Conservation (phyloP, 1,140 invertebrate genomes). For the Drosophila lini region DNA sequence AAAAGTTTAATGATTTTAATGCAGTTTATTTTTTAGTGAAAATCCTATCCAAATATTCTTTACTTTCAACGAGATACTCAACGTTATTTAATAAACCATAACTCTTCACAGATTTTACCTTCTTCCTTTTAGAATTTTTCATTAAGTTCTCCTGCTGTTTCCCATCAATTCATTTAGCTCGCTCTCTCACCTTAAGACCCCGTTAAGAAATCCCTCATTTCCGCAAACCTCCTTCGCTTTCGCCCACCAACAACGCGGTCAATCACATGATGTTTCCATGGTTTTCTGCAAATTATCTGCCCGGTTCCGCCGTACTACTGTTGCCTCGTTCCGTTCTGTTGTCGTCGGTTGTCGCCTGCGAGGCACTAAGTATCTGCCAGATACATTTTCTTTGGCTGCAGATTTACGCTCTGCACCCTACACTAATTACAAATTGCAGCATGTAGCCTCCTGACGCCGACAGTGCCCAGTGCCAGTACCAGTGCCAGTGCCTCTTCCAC, state of each 20-base stretch:
- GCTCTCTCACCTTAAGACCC: neutral
- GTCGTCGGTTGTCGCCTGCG: constrained; percentile 51
- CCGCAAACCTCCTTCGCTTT: constrained; percentile 1
- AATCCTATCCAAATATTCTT: neutral
- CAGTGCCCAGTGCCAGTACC: neutral
- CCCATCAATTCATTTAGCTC: constrained; percentile 1
- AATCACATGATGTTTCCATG: constrained; percentile 68
- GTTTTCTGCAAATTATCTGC: constrained; percentile 58
- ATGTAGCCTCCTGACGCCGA: constrained; percentile 33
- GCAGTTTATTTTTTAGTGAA: fast-evolving
- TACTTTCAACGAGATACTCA: neutral
- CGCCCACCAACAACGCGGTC: constrained; percentile 58
- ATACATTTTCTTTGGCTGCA: constrained; percentile 68
- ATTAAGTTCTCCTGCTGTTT: constrained; percentile 6
- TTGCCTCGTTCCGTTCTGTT: constrained; percentile 39
- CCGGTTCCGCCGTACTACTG: constrained; percentile 10
- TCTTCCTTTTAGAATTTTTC: neutral
- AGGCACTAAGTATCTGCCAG: constrained; percentile 66
- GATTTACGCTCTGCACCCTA: constrained; percentile 70
- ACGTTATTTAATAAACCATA: neutral
- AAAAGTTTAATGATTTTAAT: neutral
- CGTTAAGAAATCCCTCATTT: neutral
- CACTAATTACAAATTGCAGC: constrained; percentile 79
- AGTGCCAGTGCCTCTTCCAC: constrained; percentile 1
- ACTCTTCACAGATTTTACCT: neutral